These are phyloP conservation scores for Sebastes wilsoni DNA, from an alignment of 2,797 vertebrate genomes.

Conservation along the genomic window DNA sequence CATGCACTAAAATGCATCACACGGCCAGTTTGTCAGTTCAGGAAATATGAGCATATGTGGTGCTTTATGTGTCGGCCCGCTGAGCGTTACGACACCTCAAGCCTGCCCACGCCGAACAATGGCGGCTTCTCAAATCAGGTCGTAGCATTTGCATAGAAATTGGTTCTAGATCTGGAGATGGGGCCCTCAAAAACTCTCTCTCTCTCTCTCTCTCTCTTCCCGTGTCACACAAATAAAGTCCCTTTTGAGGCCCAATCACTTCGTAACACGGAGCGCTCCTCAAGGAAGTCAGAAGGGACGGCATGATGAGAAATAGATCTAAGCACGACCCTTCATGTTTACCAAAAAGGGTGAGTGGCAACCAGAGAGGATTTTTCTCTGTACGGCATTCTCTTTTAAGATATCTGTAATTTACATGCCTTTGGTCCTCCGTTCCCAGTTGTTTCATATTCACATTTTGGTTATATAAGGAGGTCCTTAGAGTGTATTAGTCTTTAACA, in stretches of 20 bases:
- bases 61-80: background rate
- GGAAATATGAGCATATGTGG: conserved; percentile 38
- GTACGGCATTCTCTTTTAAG: conserved; percentile 18
- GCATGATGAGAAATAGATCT: conserved; percentile 58
- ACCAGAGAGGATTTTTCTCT: conserved; percentile 14
- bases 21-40: conserved; percentile 30
- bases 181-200: conserved; percentile 3
- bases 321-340: conserved; percentile 56
- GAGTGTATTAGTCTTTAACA: background rate
- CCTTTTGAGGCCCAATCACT: conserved; percentile 67
- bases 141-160: conserved; percentile 79
- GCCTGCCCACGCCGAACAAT: conserved; percentile 44
- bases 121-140: conserved; percentile 54
- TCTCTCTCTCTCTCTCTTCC: background rate
- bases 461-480: conserved; percentile 5
- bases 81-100: conserved; percentile 31
- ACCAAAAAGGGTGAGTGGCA: conserved; percentile 32
- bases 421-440: conserved; percentile 13
- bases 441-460: conserved; percentile 39
- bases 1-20: conserved; percentile 44
- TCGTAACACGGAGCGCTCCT: conserved; percentile 55
- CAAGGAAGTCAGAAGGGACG: conserved; percentile 40
- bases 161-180: conserved; percentile 70
- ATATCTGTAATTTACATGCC: conserved; percentile 27
- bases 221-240: conserved; percentile 29